A percentile compares a stretch with the other conserved stretches of the same genome.
phyloP scores from a whole-genome alignment of 1,140 invertebrate species.

The Liolophura sinensis region DNA sequence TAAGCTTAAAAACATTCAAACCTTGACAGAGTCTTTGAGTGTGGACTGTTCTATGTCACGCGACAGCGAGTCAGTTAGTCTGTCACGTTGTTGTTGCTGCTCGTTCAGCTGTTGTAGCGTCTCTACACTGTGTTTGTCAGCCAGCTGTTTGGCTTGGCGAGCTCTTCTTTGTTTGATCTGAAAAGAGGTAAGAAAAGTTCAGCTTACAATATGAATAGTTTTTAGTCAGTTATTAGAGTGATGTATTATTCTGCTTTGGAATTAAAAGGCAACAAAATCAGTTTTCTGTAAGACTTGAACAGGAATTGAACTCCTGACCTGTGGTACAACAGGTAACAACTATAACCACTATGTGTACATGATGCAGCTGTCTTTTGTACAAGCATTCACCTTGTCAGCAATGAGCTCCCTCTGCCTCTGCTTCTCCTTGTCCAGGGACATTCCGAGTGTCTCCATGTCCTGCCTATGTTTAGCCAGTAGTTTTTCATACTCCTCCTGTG shows the following conservation, averaged over 20 bases:
- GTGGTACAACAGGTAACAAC: too few relatives aligned
- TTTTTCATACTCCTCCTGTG: constrained; percentile 43
- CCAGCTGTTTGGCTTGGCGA: constrained; percentile 30
- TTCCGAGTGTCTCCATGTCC: constrained; percentile 40
- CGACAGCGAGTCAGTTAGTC: constrained; percentile 43
- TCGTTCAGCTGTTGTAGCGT: constrained; percentile 40
- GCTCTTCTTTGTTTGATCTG: constrained; percentile 33
- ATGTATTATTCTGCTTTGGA: neutral
- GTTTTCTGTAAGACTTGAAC: too few relatives aligned
- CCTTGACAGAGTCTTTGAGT: constrained; percentile 44
- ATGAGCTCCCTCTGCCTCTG: constrained; percentile 42
- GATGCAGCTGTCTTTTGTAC: too few relatives aligned
- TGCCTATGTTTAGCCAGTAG: constrained; percentile 40
- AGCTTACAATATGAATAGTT: too few relatives aligned
- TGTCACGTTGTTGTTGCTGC: constrained; percentile 49
- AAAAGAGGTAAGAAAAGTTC: constrained; percentile 1
- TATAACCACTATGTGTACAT: too few relatives aligned
- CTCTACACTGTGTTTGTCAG: constrained; percentile 41
- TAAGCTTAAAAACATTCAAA: constrained; percentile 9
- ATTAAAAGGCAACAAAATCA: too few relatives aligned
- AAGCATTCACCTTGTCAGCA: constrained; percentile 36
- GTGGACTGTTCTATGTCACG: constrained; percentile 39
- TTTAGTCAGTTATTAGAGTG: too few relatives aligned
- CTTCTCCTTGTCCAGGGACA: constrained; percentile 40
- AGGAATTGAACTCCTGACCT: too few relatives aligned